Conservation (phyloP, 2,888 invertebrate species). For the Ophioninae sp. region DNA sequence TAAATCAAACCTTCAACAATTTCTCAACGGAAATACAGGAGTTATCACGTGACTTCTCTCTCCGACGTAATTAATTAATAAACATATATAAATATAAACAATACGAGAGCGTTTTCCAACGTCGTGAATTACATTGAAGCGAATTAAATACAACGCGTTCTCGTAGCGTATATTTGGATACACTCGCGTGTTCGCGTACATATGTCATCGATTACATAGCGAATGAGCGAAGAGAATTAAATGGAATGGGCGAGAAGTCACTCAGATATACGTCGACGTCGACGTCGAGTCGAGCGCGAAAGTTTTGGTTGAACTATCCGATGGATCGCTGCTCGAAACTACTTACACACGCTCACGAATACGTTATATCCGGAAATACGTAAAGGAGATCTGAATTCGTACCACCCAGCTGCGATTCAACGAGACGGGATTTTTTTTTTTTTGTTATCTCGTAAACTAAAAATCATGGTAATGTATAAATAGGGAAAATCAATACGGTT, state of each 20-base stretch:
- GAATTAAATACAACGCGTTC: slow-evolving; percentile 37
- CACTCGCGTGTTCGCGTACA: background rate
- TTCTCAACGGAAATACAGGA: slow-evolving; percentile 37
- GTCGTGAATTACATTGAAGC: slow-evolving; percentile 34
- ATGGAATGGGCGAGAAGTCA: slow-evolving; percentile 45
- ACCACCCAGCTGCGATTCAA: too few relatives aligned
- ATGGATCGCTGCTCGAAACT: slow-evolving; percentile 16
- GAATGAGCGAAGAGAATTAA: slow-evolving; percentile 34
- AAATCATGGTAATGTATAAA: too few relatives aligned
- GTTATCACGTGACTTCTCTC: background rate
- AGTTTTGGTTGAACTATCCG: slow-evolving; percentile 40
- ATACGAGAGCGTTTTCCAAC: slow-evolving; percentile 12
- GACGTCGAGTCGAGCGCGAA: slow-evolving; percentile 28
- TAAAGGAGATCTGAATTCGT: too few relatives aligned
- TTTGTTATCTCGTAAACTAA: too few relatives aligned
- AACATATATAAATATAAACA: background rate
- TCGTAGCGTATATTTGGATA: slow-evolving; percentile 1
- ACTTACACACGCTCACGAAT: background rate
- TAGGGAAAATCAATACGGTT: too few relatives aligned
- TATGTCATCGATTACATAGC: slow-evolving; percentile 18
- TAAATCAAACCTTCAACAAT: slow-evolving; percentile 28
- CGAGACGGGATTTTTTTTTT: too few relatives aligned
- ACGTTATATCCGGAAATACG: too few relatives aligned
- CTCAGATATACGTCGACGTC: slow-evolving; percentile 47
- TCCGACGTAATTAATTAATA: background rate